These are phyloP conservation scores for Lucifuga dentata DNA, from an alignment of 2,113 vertebrate species.

Conservation along the genomic window DNA sequence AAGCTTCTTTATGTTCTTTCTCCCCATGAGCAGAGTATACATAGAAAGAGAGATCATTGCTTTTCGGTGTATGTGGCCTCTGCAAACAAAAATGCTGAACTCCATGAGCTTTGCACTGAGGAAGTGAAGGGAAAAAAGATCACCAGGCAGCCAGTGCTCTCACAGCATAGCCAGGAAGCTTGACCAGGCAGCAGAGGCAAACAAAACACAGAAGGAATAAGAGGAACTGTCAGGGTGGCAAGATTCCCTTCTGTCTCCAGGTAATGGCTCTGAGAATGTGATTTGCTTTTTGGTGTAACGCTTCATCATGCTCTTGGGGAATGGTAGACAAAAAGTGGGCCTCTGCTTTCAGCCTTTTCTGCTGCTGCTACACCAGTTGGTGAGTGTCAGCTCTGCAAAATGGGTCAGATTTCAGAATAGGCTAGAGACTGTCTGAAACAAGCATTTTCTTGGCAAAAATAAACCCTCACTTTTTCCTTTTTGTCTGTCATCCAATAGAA, in stretches of 20 bases:
- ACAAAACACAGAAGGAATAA: conserved; percentile 20
- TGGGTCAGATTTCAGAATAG: conserved; percentile 53
- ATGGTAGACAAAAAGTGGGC: conserved; percentile 19
- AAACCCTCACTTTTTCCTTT: background rate
- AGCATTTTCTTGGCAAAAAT: conserved; percentile 2
- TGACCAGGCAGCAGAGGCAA: conserved; percentile 23
- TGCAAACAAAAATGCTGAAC: conserved; percentile 51
- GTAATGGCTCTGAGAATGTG: conserved; percentile 22
- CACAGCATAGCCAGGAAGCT: conserved; percentile 29
- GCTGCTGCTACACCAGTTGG: conserved; percentile 41
- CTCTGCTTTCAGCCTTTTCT: conserved; percentile 17
- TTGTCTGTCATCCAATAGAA: background rate
- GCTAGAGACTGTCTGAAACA: conserved; percentile 9
- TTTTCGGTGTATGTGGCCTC: conserved; percentile 17
- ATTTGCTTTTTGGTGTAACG: background rate
- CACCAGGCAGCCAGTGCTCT: conserved; percentile 36
- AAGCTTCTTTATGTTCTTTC: too few relatives aligned
- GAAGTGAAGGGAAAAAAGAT: conserved; percentile 13
- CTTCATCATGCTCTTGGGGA: background rate
- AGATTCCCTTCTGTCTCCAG: background rate
- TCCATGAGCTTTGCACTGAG: conserved; percentile 41
- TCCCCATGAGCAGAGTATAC: background rate
- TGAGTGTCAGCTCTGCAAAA: conserved; percentile 36
- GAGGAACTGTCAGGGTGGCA: background rate
- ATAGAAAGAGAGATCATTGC: background rate